Evolutionary conservation across 2,113 vertebrate genomes (phyloP).

Genomic region (Urocolius indicus): DNA sequence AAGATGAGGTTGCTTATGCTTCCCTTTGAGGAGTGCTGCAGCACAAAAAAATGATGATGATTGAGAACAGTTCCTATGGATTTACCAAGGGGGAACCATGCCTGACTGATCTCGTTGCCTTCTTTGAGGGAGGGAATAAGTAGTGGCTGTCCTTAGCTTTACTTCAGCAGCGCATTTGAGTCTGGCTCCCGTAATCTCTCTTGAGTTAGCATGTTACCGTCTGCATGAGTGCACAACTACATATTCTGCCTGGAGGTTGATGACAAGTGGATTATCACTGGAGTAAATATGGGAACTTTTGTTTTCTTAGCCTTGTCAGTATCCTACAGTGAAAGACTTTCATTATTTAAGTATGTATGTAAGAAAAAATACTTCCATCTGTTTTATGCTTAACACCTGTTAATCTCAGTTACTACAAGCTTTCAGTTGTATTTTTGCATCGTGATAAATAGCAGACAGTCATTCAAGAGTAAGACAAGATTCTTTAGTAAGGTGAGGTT

Average conservation of each 20-base stretch:
- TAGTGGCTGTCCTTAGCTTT: background rate
- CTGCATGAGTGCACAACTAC: background rate
- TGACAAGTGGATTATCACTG: background rate
- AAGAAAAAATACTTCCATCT: background rate
- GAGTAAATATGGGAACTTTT: background rate
- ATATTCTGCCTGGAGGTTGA: background rate
- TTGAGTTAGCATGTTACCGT: background rate
- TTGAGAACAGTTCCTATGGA: background rate
- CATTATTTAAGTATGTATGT: background rate
- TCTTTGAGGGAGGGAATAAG: background rate
- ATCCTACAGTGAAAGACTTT: background rate
- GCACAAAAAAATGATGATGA: background rate
- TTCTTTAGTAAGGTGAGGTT: background rate
- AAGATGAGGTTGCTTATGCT: background rate
- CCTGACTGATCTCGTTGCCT: rapidly evolving
- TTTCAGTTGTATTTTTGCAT: background rate
- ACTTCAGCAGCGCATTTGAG: background rate
- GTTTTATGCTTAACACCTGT: background rate
- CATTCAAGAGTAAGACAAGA: background rate
- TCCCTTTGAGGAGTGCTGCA: background rate
- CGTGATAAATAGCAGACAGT: background rate
- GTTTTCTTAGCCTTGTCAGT: background rate
- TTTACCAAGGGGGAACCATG: background rate
- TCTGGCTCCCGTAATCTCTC: background rate
- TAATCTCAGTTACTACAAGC: background rate